Percentiles rank a stretch among this genome's conserved stretches.
Conservation (phyloP, 2,888 invertebrate genomes). For the Phrixothrix hirtus region DNA sequence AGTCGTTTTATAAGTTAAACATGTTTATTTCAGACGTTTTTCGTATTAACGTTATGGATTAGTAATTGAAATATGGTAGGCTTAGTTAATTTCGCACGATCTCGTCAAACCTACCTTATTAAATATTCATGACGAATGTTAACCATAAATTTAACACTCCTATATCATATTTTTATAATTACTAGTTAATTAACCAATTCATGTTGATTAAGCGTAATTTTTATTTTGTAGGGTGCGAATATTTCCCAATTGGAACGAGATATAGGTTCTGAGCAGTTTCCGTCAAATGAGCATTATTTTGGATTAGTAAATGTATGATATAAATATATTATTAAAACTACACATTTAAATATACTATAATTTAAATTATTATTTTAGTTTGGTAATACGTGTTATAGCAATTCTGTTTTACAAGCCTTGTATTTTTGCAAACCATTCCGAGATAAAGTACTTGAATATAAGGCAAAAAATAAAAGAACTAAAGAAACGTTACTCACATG, state of each 20-base stretch:
- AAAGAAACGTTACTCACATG: conserved; percentile 98
- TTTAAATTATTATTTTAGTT: conserved; percentile 67
- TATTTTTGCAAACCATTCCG: conserved; percentile 99
- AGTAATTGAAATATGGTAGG: conserved; percentile 54
- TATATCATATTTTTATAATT: conserved; percentile 12
- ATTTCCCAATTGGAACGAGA: conserved; percentile 99
- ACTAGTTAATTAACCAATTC: conserved; percentile 30
- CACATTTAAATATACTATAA: conserved; percentile 6
- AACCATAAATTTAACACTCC: conserved; percentile 17
- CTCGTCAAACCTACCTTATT: neutral
- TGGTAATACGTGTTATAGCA: conserved; percentile 99
- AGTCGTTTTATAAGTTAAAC: conserved; percentile 51
- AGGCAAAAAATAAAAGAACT: conserved; percentile 91
- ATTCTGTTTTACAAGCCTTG: conserved; percentile 98
- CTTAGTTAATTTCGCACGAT: conserved; percentile 1
- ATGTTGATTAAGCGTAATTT: conserved; percentile 27
- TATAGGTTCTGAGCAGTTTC: conserved; percentile 97
- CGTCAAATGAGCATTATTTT: conserved; percentile 98
- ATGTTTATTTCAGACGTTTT: conserved; percentile 52
- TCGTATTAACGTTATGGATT: conserved; percentile 55
- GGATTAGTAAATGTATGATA: conserved; percentile 99
- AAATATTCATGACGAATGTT: conserved; percentile 5
- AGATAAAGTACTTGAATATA: conserved; percentile 97
- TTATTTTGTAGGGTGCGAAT: conserved; percentile 86
- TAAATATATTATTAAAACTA: conserved; percentile 47